Percentiles rank a stretch among this genome's conserved stretches.
These are phyloP conservation scores for Trachops cirrhosus DNA, from an alignment of 2,797 vertebrate species.

Conservation along the genomic window DNA sequence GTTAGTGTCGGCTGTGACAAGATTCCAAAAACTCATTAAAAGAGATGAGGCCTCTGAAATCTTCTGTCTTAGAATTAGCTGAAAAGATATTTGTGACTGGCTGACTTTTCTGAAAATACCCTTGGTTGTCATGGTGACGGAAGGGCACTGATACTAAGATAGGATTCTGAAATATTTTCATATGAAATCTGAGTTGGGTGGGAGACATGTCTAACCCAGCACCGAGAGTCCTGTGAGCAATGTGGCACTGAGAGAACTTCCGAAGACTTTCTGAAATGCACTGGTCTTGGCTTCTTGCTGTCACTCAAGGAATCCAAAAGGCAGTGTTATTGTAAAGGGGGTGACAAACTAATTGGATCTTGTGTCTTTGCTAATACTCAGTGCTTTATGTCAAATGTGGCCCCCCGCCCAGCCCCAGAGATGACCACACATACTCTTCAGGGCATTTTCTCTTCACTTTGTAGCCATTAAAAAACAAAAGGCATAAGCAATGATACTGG, in stretches of 20 bases:
- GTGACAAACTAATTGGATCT: not conserved
- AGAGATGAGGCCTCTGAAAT: conserved; percentile 18
- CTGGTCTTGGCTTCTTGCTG: not conserved
- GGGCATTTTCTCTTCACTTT: not conserved
- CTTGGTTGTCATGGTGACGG: conserved; percentile 57
- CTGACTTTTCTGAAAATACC: conserved; percentile 52
- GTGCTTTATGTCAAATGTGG: not conserved
- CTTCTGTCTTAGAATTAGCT: conserved; percentile 19
- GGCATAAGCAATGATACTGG: not conserved
- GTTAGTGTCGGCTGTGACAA: conserved; percentile 27
- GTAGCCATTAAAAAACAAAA: not conserved
- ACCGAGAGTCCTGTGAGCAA: not conserved
- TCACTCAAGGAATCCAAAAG: not conserved
- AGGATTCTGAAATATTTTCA: conserved; percentile 39
- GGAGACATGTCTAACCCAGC: not conserved
- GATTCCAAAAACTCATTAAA: not conserved
- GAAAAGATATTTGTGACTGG: conserved; percentile 32
- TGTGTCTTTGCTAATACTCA: not conserved
- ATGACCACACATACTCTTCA: not conserved
- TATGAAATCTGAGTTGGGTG: not conserved
- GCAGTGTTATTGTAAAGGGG: not conserved
- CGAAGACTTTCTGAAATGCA: not conserved
- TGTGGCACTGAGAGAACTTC: not conserved
- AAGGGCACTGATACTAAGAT: not conserved
- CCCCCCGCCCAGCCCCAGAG: not conserved